Evolutionary conservation across 2,888 invertebrate genomes (phyloP), one percentile per base, ranked within the genome.

Genomic region (Callimorpha dominula): DNA sequence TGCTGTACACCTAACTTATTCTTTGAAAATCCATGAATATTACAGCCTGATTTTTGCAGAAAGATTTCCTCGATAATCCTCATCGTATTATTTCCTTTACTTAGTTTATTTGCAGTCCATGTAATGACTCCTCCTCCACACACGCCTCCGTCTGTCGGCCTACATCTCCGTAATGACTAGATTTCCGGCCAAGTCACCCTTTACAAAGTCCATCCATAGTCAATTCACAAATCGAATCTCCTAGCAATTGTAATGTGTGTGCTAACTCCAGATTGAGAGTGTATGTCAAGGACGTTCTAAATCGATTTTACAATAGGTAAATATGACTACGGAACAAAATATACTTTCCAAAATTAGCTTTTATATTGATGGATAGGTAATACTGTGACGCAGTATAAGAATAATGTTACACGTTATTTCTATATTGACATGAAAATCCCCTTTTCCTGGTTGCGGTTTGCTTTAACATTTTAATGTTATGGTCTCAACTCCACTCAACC

Each of bases 301-400:
- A 31, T 12, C 57, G 20, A 12, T 57, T 12, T 57, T 20, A 57
- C 4, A 57, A 57, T 60, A 31, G 14, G 31, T 31, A 31, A 11
- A 31, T 60, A 31, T 31, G 6, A 31, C 31, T 31, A 31, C 12
- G 12, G 5, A 60, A 60, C 31, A 6, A 31, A 60, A 60, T 20
- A 31, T 60, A 60, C 60, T 60, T 31, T 60, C 60, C 60, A 60
- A 60, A 60, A 60, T 31, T 60, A 31, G 14, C 43, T 64, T 63
- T 65, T 46, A 65, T 49, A 65, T 65, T 49, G 14, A 64, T 43
- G 14, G 17, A 64, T 60, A 31, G 31, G 31, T 31, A 31, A 60
- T 60, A 60, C 12, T 60, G 60, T 60, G 60, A 60, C 31, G 60
- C 31, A 60, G 4, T 60, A 31, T 14, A 31, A 31, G 60, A 60